A percentile compares a stretch with the other conserved stretches of the same genome.
Conservation (phyloP, 2,888 invertebrate species). For the Chrysotoxum bicinctum region DNA sequence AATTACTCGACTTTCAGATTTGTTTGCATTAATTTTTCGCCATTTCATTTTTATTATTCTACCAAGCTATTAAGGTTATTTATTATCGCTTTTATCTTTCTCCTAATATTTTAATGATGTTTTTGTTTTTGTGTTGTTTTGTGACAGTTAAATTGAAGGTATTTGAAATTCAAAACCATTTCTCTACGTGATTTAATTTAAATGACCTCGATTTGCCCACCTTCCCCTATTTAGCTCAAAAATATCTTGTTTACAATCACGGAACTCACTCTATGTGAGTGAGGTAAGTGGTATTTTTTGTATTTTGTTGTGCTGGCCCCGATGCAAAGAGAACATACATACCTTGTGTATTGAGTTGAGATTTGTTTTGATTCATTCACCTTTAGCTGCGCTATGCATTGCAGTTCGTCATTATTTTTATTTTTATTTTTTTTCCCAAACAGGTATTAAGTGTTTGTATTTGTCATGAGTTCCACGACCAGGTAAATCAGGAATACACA, state of each 20-base stretch:
- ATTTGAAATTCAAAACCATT: slow-evolving; percentile 22
- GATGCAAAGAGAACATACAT: slow-evolving; percentile 47
- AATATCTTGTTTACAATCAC: slow-evolving; percentile 58
- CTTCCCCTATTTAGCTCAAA: slow-evolving; percentile 33
- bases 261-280: slow-evolving; percentile 32
- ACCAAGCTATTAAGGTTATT: slow-evolving; percentile 5
- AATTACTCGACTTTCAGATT: neutral
- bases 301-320: slow-evolving; percentile 35
- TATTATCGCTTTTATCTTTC: slow-evolving; percentile 18
- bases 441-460: slow-evolving; percentile 57
- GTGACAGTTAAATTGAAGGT: slow-evolving; percentile 4
- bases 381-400: slow-evolving; percentile 47
- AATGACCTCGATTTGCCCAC: slow-evolving; percentile 38
- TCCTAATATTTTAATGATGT: slow-evolving; percentile 31
- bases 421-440: slow-evolving; percentile 29
- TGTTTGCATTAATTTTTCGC: neutral
- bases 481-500: slow-evolving; percentile 16
- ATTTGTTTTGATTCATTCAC: slow-evolving; percentile 72
- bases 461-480: slow-evolving; percentile 51
- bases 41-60: neutral
- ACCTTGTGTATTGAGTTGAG: slow-evolving; percentile 58
- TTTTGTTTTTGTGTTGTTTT: neutral
- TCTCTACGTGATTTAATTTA: slow-evolving; percentile 29
- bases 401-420: slow-evolving; percentile 34
- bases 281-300: neutral